These are phyloP conservation scores for Drosophila paranaensis DNA, from an alignment of 2,888 invertebrate species.

Conservation along the genomic window DNA sequence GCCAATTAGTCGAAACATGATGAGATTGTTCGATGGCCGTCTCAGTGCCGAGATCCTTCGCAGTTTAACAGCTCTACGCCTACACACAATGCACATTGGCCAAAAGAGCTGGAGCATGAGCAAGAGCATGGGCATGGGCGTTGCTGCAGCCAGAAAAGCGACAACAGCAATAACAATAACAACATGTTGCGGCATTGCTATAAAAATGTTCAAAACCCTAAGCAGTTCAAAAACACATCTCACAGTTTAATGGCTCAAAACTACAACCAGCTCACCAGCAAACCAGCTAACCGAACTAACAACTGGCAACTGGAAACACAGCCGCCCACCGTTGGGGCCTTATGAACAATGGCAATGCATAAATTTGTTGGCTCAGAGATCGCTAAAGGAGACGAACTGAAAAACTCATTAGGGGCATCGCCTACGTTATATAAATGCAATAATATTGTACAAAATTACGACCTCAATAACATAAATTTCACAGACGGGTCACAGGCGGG, in stretches of 20 bases:
- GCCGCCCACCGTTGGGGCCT: slow-evolving; percentile 45
- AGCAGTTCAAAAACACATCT: slow-evolving; percentile 49
- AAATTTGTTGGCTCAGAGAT: slow-evolving; percentile 58
- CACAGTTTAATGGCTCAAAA: slow-evolving; percentile 42
- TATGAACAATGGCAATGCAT: slow-evolving; percentile 73
- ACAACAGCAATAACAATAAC: slow-evolving; percentile 29
- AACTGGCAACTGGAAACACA: slow-evolving; percentile 25
- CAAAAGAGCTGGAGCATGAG: slow-evolving; percentile 9
- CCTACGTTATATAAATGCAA: slow-evolving; percentile 74
- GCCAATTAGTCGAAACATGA: slow-evolving; percentile 36
- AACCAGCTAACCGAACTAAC: slow-evolving; percentile 23
- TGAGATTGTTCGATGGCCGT: slow-evolving; percentile 19
- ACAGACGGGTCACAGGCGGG: slow-evolving; percentile 19
- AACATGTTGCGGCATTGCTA: slow-evolving; percentile 33
- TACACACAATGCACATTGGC: slow-evolving; percentile 18
- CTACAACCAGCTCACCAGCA: slow-evolving; percentile 32
- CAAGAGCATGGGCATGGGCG: slow-evolving; percentile 34
- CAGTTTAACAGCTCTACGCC: slow-evolving; percentile 29
- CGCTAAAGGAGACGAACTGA: slow-evolving; percentile 39
- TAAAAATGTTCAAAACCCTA: slow-evolving; percentile 54
- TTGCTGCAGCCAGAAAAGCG: slow-evolving; percentile 30
- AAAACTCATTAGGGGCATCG: slow-evolving; percentile 78
- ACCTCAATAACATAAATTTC: slow-evolving; percentile 74
- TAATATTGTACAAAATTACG: slow-evolving; percentile 72
- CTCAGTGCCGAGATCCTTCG: slow-evolving; percentile 29